These are phyloP conservation scores for Pilophorus perplexus DNA, from an alignment of 2,888 invertebrate genomes.

Conservation along the genomic window DNA sequence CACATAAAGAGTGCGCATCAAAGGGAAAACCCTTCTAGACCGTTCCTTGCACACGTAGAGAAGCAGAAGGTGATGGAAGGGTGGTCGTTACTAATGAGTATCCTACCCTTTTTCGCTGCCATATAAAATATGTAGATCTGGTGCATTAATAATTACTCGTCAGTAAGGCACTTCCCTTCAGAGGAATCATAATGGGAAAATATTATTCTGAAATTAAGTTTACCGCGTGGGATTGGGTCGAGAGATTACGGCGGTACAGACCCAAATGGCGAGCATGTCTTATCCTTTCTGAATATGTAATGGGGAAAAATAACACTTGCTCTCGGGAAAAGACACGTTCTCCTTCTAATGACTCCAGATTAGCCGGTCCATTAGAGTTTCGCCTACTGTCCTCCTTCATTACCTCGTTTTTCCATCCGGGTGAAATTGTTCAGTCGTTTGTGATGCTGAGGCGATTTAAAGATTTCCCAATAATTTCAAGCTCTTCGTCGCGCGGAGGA, in stretches of 20 bases:
- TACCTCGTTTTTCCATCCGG: conserved; percentile 13
- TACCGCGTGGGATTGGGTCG: conserved; percentile 36
- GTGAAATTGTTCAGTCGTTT: conserved; percentile 15
- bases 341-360: conserved; percentile 35
- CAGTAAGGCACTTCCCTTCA: conserved; percentile 35
- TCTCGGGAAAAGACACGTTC: conserved; percentile 34
- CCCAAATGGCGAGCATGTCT: conserved; percentile 34
- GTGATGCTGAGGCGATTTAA: no score
- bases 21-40: not conserved
- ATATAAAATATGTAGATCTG: conserved; percentile 40
- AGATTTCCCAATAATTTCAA: no score
- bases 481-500: no score
- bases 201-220: no score
- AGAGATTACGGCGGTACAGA: conserved; percentile 28
- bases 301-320: conserved; percentile 40
- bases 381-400: conserved; percentile 13
- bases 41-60: conserved; percentile 6
- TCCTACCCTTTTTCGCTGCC: conserved; percentile 31
- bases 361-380: conserved; percentile 31
- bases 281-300: conserved; percentile 42
- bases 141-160: conserved; percentile 41
- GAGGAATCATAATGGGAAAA: conserved; percentile 39
- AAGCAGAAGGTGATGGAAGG: conserved; percentile 5
- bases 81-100: conserved; percentile 31
- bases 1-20: conserved; percentile 14